Conservation (phyloP, 1,140 invertebrate species). For the Trialeurodes vaporariorum region DNA sequence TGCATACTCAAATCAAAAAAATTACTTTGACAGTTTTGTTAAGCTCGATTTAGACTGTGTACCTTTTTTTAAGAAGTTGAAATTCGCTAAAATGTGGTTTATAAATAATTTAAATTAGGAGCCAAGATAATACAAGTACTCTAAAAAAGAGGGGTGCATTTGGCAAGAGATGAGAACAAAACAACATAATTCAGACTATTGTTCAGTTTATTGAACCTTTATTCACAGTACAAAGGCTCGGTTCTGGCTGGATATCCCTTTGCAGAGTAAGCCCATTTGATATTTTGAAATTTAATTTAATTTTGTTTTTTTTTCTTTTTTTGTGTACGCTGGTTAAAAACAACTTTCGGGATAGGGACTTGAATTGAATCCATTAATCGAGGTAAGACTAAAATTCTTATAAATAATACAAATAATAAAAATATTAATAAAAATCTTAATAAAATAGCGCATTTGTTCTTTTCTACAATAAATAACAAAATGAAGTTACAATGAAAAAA, state of each 20-base stretch:
- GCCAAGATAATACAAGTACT: no score
- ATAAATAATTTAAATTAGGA: no score
- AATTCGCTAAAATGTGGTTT: no score
- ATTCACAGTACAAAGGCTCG: neutral
- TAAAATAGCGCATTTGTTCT: neutral
- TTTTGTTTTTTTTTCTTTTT: neutral
- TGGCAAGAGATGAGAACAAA: no score
- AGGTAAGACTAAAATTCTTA: neutral
- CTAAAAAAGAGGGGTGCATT: no score
- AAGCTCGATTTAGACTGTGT: no score
- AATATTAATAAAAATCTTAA: conserved; percentile 1
- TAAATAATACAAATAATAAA: neutral
- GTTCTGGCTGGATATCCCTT: neutral
- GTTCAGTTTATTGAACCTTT: neutral
- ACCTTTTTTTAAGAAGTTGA: no score
- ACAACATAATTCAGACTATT: conserved; percentile 1
- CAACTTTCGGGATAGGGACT: neutral
- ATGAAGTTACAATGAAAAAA: neutral
- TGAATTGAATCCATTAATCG: neutral
- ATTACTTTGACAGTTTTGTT: no score
- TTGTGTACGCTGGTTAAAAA: neutral
- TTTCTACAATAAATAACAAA: conserved; percentile 1
- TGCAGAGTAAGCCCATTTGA: neutral
- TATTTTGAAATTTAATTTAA: neutral
- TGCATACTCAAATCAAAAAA: no score